Evolutionary conservation across 2,797 vertebrate genomes (phyloP), one percentile per base, ranked within the genome.

Genomic region (Pantherophis alleghaniensis): DNA sequence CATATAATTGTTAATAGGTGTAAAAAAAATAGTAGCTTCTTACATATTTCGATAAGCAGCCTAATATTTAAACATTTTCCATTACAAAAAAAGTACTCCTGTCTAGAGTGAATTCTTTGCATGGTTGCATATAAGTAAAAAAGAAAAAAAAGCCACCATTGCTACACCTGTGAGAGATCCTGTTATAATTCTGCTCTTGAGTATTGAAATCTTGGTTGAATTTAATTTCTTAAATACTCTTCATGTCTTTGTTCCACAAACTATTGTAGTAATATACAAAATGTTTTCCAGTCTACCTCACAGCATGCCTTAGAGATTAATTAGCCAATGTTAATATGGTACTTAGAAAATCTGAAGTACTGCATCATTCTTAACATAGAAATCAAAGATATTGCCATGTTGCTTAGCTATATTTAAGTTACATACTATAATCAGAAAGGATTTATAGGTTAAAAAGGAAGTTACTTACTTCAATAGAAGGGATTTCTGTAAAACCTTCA

Each of bases 311-410:
- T 47, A 79, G 91, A 87, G 89, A 61, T 79, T 90, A 90, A 94
- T 94, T 94, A 92, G 91, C 89, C 86, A 92, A 61, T 90, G 56
- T 79, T 88, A 55, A 86, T 88, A 90, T 88, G 86, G 57, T 88
- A 90, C 89, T 74, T 88, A n/a, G 26, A 92, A 91, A 92, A 90
- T 87, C 24, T 94, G 74, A 92, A 79, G 28, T 26, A 56, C 37
- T 90, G 83, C 42, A 90, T 90, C 55, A 55, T 92, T 92, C 90
- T 94, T 94, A 94, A 90, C 53, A 92, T n/a, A 59, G 16, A 87
- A 91, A 86, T 88, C 28, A 60, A 47, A 88, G 55, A 93, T 88
- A 91, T n/a, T 88, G 86, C 88, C 86, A 91, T 14, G 2, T 28
- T 42, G 53, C 42, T 83, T 83, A 59, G 16, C 11, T 74, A 12